Evolutionary conservation across 2,888 invertebrate species (phyloP), one percentile per base, ranked within the genome.

Genomic region (Stenolophus ochropezus): DNA sequence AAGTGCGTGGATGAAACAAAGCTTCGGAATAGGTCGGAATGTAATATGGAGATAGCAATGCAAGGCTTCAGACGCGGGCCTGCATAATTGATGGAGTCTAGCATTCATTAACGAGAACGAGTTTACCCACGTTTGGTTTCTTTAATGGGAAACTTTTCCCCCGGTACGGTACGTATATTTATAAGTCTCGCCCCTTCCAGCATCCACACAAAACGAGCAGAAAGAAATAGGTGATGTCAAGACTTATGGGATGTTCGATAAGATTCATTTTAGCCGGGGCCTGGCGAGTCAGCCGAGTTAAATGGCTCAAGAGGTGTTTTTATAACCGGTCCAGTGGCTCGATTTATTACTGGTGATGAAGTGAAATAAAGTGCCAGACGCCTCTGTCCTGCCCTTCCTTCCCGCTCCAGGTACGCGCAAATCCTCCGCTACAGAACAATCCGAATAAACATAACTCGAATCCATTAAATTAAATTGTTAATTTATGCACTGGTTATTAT

Each of bases 191-290:
- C 49, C 21, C 47, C 49, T 47, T 49, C 73, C 73, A 73, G 90
- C 56, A 74, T 25, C 83, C 82, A 83, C 82, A 80, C 47, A 82
- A 80, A 86, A 86, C 86, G 86, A 86, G 86, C 85, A 88, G 88
- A 89, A 89, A 89, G 89, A 89, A 89, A 89, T 89, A 89, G 90
- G 89, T 89, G 90, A 89, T 89, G 89, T 88, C 88, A 88, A 90
- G 89, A 90, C 89, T 90, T 90, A 90, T 90, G 89, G 90, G 89
- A 89, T 88, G 89, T 88, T 89, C 89, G 90, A 90, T 90, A 90
- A 90, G 90, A 89, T 90, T 90, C 90, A 90, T 90, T 90, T 89
- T 89, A 87, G 87, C 86, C 85, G 84, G 83, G 84, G 86, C 86
- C 86, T 85, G 84, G 85, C 84, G 84, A 83, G 84, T 83, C 85